Evolutionary conservation across 2,113 vertebrate species (phyloP), one percentile per base, ranked within the genome.

Genomic region (Scatophagus argus): DNA sequence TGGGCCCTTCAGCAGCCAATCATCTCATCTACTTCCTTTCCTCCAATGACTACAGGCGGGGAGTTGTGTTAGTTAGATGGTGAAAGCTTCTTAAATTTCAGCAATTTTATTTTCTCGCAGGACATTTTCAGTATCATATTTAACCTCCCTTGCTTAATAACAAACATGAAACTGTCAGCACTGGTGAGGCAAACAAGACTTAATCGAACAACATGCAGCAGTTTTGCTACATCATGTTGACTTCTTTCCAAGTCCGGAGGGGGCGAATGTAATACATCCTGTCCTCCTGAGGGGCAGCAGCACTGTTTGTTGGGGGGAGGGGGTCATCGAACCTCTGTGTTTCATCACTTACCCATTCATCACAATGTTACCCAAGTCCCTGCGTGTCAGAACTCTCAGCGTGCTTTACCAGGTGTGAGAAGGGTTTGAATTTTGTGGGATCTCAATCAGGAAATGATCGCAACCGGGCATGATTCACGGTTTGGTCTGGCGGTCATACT

Each of bases 261-360:
- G 77, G 87, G 66, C 77, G 83, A 91, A 88, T 84, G 84, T 86
- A 87, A 87, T 62, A 74, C 67, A 68, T 59, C 82, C 49, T 79
- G 69, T 87, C 68, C 88, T 89, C 85, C 73, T 60, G 82, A 87
- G 91, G 85, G 73, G 72, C 44, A 8, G 78, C 75, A 32, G 81
- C 47, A 60, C 77, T 84, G 54, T 84, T 87, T 88, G 80, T 79
- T 80, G 54, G 61, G 73, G 77, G 83, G 76, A 51, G 61, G 73
- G 77, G 83, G 76, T 83, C 81, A 87, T 12, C 27, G 60, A 88
- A 85, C 77, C 83, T 87, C 93, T 94, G 91, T 71, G 92, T 91
- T 93, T 90, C 89, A 90, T 94, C 92, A 92, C 87, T 77, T 72
- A 61, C 70, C 63, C 79, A 93, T 93, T 86, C 86, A 93, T 94